phyloP scores from a whole-genome alignment of 2,888 invertebrate genomes.

The Mythimna lalbum region DNA sequence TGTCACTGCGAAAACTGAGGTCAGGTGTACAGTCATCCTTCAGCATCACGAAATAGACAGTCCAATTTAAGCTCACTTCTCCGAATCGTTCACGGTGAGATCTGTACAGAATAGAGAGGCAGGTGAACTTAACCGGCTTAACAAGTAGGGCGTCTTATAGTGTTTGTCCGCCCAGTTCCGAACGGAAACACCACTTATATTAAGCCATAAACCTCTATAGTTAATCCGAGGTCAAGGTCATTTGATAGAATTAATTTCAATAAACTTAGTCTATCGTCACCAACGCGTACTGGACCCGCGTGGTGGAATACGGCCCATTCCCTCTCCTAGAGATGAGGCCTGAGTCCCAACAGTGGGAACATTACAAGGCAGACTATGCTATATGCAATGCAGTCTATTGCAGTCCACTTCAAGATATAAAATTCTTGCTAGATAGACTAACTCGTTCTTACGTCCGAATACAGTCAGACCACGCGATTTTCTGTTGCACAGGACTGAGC shows the following conservation, averaged over 20 bases:
- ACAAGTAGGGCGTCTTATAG: not conserved
- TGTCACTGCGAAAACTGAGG: no score
- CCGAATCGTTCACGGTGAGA: no score
- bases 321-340: no score
- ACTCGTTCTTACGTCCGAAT: not conserved
- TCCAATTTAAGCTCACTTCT: no score
- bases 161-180: not conserved
- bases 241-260: not conserved
- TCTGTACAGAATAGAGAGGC: no score
- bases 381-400: not conserved
- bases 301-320: no score
- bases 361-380: no score
- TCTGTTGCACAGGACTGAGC: not conserved
- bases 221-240: not conserved
- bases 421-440: not conserved
- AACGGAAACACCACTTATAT: not conserved
- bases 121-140: not conserved
- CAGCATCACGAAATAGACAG: no score
- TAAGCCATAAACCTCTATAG: not conserved
- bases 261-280: no score
- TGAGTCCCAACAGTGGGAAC: no score
- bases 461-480: not conserved
- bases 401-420: not conserved
- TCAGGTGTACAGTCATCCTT: no score
- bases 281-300: no score